A percentile compares a stretch with the other conserved stretches of the same genome.
phyloP scores from a whole-genome alignment of 2,113 vertebrate genomes.

The Campylorhamphus procurvoides region DNA sequence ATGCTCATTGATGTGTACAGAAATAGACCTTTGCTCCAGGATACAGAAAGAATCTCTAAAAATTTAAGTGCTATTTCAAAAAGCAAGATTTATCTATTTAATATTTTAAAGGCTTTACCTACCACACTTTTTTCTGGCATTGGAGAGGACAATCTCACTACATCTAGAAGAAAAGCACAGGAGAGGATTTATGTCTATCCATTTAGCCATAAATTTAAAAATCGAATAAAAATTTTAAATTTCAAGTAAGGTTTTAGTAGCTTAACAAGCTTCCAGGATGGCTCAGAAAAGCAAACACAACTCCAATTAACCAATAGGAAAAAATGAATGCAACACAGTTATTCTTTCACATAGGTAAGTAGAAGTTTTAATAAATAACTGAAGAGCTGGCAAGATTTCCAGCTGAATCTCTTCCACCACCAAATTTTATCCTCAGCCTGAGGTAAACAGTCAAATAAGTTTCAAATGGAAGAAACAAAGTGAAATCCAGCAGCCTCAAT shows the following conservation, averaged over 20 bases:
- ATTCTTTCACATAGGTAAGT: background rate
- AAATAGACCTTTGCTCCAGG: background rate
- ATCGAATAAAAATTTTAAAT: background rate
- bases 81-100: background rate
- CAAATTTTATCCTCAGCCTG: background rate
- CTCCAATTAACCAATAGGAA: background rate
- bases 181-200: background rate
- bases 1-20: background rate
- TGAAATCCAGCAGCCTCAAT: background rate
- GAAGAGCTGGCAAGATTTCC: background rate
- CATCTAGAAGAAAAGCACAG: conserved; percentile 74
- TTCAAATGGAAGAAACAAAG: background rate
- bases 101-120: conserved; percentile 13
- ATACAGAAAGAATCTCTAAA: background rate
- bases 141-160: conserved; percentile 81
- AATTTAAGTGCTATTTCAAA: background rate
- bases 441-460: background rate
- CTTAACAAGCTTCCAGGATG: background rate
- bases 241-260: background rate
- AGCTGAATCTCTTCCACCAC: background rate
- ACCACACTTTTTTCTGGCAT: conserved; percentile 80
- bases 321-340: background rate
- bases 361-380: background rate
- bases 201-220: background rate
- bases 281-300: background rate